Percentiles rank a stretch among this genome's conserved stretches.
These are phyloP conservation scores for Eueides isabella DNA, from an alignment of 1,140 invertebrate genomes.

Conservation along the genomic window DNA sequence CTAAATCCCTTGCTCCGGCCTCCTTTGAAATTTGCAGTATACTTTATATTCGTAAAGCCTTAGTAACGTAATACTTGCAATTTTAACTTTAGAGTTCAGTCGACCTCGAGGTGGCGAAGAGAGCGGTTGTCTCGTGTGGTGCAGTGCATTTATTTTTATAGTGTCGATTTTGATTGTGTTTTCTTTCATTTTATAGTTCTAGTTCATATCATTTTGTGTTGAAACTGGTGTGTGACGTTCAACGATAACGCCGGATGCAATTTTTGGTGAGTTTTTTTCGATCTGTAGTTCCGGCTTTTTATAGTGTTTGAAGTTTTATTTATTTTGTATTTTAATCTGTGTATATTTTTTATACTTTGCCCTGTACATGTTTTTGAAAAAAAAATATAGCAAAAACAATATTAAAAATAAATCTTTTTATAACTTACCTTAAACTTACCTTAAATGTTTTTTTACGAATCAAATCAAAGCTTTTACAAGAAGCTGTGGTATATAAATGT, in stretches of 20 bases:
- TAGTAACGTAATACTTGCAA: conserved; percentile 6
- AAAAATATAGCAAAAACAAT: too few relatives aligned
- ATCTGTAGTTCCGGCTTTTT: background rate
- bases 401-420: too few relatives aligned
- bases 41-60: background rate
- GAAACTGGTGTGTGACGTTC: conserved; percentile 33
- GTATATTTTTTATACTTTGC: too few relatives aligned
- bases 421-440: background rate
- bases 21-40: conserved; percentile 54
- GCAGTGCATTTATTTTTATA: conserved; percentile 46
- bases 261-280: conserved; percentile 42
- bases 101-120: conserved; percentile 67
- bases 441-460: background rate
- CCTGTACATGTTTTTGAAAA: too few relatives aligned
- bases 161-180: conserved; percentile 28
- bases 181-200: conserved; percentile 11
- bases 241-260: conserved; percentile 32
- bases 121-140: conserved; percentile 59
- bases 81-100: conserved; percentile 51
- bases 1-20: conserved; percentile 70
- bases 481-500: conserved; percentile 8
- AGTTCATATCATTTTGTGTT: conserved; percentile 30
- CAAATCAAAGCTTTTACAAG: background rate
- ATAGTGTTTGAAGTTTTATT: background rate
- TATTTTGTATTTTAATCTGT: background rate